Conservation (phyloP, 2,113 vertebrate genomes). For the Falco punctatus region DNA sequence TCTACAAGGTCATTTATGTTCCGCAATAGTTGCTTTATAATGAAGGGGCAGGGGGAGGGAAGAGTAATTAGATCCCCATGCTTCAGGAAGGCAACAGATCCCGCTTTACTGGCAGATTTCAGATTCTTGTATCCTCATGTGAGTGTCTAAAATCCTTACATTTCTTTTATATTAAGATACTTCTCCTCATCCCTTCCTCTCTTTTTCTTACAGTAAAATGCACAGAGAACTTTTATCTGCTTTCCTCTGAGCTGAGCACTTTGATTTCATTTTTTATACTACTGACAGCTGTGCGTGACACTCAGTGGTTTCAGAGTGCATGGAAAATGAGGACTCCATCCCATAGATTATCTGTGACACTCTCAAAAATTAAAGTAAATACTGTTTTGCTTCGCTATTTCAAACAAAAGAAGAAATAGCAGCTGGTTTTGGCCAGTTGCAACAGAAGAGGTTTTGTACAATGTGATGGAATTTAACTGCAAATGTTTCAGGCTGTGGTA, state of each 20-base stretch:
- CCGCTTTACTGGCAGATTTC: constrained; percentile 54
- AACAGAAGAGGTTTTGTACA: background rate
- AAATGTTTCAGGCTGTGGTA: background rate
- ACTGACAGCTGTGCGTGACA: constrained; percentile 45
- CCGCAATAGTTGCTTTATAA: constrained; percentile 53
- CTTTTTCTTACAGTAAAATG: background rate
- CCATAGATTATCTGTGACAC: constrained; percentile 62
- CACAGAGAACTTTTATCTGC: background rate
- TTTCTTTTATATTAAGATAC: constrained; percentile 23
- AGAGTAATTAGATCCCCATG: constrained; percentile 49
- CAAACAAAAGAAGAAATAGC: constrained; percentile 53
- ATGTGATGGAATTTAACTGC: constrained; percentile 41
- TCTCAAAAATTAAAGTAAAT: constrained; percentile 50
- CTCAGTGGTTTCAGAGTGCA: background rate
- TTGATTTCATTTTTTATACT: constrained; percentile 12
- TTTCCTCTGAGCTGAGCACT: background rate
- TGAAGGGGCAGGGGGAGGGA: background rate
- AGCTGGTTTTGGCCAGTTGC: constrained; percentile 32
- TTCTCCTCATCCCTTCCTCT: background rate
- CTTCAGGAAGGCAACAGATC: constrained; percentile 55
- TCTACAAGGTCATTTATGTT: constrained; percentile 60
- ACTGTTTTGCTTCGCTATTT: constrained; percentile 19
- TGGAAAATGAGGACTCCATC: constrained; percentile 46
- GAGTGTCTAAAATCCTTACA: constrained; percentile 37
- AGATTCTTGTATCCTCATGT: constrained; percentile 64